These are phyloP conservation scores for Microcebus tavaratra DNA, from an alignment of 2,113 vertebrate genomes.

Conservation along the genomic window DNA sequence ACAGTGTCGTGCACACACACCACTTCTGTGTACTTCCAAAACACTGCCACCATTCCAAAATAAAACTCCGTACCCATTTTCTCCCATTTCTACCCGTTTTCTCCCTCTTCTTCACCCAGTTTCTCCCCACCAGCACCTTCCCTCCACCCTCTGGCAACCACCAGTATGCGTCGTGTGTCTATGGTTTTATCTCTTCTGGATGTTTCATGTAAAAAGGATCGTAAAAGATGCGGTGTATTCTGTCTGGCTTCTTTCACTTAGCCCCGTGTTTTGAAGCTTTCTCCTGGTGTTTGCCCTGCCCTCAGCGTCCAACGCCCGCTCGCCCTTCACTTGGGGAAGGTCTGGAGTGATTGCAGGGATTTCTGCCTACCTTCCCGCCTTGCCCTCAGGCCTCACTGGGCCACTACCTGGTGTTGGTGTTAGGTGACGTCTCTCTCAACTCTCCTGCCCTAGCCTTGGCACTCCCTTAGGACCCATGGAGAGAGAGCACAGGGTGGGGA, in stretches of 20 bases:
- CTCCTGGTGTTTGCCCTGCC: neutral
- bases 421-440: neutral
- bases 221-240: neutral
- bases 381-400: neutral
- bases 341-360: neutral
- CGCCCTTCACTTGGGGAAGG: neutral
- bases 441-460: neutral
- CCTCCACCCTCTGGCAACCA: neutral
- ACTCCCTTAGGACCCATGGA: neutral
- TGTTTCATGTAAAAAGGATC: neutral
- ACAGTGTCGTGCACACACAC: neutral
- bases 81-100: no score
- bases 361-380: neutral
- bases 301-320: no score
- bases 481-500: neutral
- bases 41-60: neutral
- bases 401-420: neutral
- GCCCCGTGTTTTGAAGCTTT: neutral
- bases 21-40: neutral
- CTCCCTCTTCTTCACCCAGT: neutral
- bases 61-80: neutral
- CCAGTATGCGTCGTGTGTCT: neutral
- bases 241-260: neutral
- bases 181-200: neutral
- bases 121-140: neutral